These are phyloP conservation scores for Eulithis prunata DNA, from an alignment of 2,888 invertebrate genomes.

Conservation along the genomic window DNA sequence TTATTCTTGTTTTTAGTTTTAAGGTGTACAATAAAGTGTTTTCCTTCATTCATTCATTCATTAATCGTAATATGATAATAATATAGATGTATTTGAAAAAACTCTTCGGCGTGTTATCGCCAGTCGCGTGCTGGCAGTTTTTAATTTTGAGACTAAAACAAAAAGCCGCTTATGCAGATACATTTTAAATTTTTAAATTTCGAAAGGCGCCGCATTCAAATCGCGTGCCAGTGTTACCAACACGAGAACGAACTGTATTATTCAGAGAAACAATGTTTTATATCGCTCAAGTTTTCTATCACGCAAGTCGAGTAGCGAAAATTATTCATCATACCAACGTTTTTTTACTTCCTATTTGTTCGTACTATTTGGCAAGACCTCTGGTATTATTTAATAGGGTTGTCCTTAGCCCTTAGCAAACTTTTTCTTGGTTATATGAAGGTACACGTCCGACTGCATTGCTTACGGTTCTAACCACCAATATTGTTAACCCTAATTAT, in stretches of 20 bases:
- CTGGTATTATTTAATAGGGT: slow-evolving; percentile 32
- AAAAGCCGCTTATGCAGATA: slow-evolving; percentile 31
- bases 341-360: slow-evolving; percentile 42
- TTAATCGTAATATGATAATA: too few species aligned
- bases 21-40: too few species aligned
- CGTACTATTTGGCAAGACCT: slow-evolving; percentile 36
- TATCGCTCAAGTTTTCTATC: slow-evolving; percentile 61
- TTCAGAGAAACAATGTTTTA: slow-evolving; percentile 54
- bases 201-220: slow-evolving; percentile 53
- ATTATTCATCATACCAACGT: slow-evolving; percentile 53
- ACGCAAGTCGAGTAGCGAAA: slow-evolving; percentile 63
- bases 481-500: too few species aligned
- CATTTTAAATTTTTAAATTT: slow-evolving; percentile 51
- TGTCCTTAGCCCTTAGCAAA: slow-evolving; percentile 10
- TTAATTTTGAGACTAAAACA: slow-evolving; percentile 18
- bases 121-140: slow-evolving; percentile 22
- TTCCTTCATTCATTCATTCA: too few species aligned
- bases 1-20: too few species aligned
- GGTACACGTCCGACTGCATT: not conserved
- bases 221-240: slow-evolving; percentile 55
- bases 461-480: not conserved
- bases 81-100: not conserved
- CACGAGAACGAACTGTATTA: slow-evolving; percentile 55
- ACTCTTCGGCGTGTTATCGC: not conserved
- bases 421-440: not conserved